Conservation (phyloP, 92 coral and sea anemone genomes). For the Porites rus region DNA sequence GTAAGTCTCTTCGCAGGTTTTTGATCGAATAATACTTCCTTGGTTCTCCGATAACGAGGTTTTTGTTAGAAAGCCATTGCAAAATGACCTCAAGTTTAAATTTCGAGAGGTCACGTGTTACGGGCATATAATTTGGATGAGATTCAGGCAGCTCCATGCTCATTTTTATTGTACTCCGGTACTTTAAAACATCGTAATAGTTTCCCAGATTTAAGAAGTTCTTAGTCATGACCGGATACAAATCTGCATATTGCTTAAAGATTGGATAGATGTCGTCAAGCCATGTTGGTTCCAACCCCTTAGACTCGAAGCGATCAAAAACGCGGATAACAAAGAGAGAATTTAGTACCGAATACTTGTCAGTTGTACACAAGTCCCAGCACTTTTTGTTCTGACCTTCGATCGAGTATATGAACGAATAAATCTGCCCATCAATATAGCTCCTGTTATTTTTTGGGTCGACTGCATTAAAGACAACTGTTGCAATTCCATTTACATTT, state of each 20-base stretch:
- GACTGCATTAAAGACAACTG: conserved; percentile 20
- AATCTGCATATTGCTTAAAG: conserved; percentile 79
- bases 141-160: conserved; percentile 58
- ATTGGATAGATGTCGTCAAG: conserved; percentile 74
- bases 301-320: conserved; percentile 21
- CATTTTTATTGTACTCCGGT: conserved; percentile 38
- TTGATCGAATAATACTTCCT: conserved; percentile 42
- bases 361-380: conserved; percentile 1
- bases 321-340: conserved; percentile 47
- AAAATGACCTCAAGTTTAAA: conserved; percentile 64
- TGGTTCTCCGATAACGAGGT: conserved; percentile 56
- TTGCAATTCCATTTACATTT: conserved; percentile 59
- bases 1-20: conserved; percentile 60
- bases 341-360: conserved; percentile 3
- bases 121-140: conserved; percentile 85
- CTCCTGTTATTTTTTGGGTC: conserved; percentile 73
- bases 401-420: conserved; percentile 49
- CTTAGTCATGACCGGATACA: conserved; percentile 81
- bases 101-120: conserved; percentile 75
- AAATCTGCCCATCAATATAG: conserved; percentile 77
- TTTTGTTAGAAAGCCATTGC: conserved; percentile 59
- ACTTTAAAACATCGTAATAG: conserved; percentile 67
- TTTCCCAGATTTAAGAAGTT: conserved; percentile 77
- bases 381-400: conserved; percentile 22
- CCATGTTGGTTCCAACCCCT: conserved; percentile 60